phyloP scores from a whole-genome alignment of 2,113 vertebrate species.

The Triplophysa siluroides region DNA sequence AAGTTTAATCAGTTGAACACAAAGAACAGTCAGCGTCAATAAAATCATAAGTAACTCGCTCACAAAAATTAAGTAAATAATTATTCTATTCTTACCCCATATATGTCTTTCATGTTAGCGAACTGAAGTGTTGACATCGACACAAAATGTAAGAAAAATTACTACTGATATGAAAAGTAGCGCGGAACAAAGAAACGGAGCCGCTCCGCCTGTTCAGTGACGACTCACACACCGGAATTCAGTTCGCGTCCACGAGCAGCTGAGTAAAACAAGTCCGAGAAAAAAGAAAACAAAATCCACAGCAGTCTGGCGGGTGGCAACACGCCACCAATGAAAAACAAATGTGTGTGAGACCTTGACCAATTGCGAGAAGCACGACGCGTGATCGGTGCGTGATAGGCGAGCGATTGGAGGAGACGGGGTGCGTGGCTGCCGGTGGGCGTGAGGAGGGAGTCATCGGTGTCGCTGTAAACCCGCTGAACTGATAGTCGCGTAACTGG shows the following conservation, averaged over 20 bases:
- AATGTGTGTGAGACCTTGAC: slow-evolving; percentile 63
- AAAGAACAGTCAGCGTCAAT: neutral
- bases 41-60: neutral
- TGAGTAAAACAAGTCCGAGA: slow-evolving; percentile 73
- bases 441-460: slow-evolving; percentile 73
- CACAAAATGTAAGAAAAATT: slow-evolving; percentile 41
- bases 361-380: slow-evolving; percentile 76
- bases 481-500: slow-evolving; percentile 78
- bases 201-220: slow-evolving; percentile 58
- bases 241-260: slow-evolving; percentile 71
- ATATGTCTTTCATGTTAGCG: slow-evolving; percentile 66
- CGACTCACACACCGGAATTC: slow-evolving; percentile 57
- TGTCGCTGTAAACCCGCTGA: slow-evolving; percentile 78
- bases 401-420: slow-evolving; percentile 73
- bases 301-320: slow-evolving; percentile 75
- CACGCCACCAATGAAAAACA: slow-evolving; percentile 74
- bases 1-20: neutral
- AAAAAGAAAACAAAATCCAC: slow-evolving; percentile 69
- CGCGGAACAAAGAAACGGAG: slow-evolving; percentile 69
- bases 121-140: slow-evolving; percentile 66
- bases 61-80: neutral
- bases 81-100: slow-evolving; percentile 65
- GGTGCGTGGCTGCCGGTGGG: slow-evolving; percentile 77
- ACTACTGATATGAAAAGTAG: slow-evolving; percentile 61
- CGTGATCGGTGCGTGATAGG: slow-evolving; percentile 86